A percentile compares a stretch with the other conserved stretches of the same genome.
Conservation (phyloP, 2,797 vertebrate species). For the Potorous gilbertii region DNA sequence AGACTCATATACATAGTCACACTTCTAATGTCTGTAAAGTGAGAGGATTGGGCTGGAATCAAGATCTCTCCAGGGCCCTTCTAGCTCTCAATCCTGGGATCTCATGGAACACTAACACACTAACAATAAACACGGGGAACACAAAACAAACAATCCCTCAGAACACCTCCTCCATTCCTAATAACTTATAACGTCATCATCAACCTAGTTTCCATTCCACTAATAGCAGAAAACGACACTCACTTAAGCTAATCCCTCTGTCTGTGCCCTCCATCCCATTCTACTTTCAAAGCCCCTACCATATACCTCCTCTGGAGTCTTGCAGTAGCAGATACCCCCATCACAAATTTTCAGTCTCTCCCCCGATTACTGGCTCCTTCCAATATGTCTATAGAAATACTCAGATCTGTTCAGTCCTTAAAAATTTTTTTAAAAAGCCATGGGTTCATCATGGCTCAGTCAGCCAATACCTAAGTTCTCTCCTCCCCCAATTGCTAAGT, state of each 20-base stretch:
- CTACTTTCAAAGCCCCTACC: background rate
- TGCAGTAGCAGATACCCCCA: background rate
- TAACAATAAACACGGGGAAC: background rate
- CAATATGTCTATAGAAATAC: background rate
- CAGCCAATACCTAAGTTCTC: background rate
- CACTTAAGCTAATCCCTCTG: background rate
- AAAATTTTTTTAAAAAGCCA: background rate
- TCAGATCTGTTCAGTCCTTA: background rate
- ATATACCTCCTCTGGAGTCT: background rate
- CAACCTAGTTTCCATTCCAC: background rate
- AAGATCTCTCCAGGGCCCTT: background rate
- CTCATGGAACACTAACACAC: background rate
- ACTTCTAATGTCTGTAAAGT: background rate
- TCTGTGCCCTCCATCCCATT: background rate
- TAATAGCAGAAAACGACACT: background rate
- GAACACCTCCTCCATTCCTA: background rate
- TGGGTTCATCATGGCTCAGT: background rate
- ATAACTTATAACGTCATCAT: background rate
- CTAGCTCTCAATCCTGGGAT: background rate
- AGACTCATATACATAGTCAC: background rate
- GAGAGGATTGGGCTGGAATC: background rate
- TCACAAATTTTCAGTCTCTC: background rate
- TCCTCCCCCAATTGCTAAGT: background rate
- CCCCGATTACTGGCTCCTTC: background rate
- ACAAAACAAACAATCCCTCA: background rate